Evolutionary conservation across 2,888 invertebrate species (phyloP), one percentile per base, ranked within the genome.

Genomic region (Lepidocyrtinus sp.): DNA sequence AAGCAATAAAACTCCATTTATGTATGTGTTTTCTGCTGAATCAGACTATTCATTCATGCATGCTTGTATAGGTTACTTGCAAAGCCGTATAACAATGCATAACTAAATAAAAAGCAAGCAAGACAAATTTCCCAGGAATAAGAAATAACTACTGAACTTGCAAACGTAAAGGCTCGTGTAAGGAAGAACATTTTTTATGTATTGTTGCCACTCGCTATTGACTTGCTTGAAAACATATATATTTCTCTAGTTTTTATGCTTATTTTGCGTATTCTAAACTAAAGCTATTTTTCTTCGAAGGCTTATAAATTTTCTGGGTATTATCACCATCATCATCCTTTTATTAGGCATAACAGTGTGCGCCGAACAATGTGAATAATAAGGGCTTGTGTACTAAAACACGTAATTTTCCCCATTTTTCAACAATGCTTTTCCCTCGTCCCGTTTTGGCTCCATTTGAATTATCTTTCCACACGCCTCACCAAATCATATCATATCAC

Each of bases 401-500:
- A 50, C 12, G 5, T 50, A 17, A n/a, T 50, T 7, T 50, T 50
- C 15, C 17, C 36, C 36, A 36, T 12, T 50, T 50, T 12, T 36
- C 36, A 36, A 36, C 36, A 36, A 7, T 50, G n/a, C n/a, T n/a
- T n/a, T n/a, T n/a, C n/a, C n/a, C n/a, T n/a, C n/a, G n/a, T n/a
- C n/a, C n/a, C n/a, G n/a, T n/a, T n/a, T n/a, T n/a, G n/a, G n/a
- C n/a, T 50, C 17, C 50, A 50, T 50, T 7, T 50, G 50, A 50
- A 50, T 50, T 50, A 50, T 50, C 50, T 50, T 12, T 2, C 36
- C 5, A 50, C 50, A 7, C 50, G 15, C 50, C 36, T 7, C 36
- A 36, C 36, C 36, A 36, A n/a, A 50, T 50, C 50, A 50, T 50
- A 50, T 50, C 50, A 50, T 50, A 50, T 36, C 36, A 36, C 36